phyloP scores from a whole-genome alignment of 2,888 invertebrate genomes.

The Euzophera pinguis region DNA sequence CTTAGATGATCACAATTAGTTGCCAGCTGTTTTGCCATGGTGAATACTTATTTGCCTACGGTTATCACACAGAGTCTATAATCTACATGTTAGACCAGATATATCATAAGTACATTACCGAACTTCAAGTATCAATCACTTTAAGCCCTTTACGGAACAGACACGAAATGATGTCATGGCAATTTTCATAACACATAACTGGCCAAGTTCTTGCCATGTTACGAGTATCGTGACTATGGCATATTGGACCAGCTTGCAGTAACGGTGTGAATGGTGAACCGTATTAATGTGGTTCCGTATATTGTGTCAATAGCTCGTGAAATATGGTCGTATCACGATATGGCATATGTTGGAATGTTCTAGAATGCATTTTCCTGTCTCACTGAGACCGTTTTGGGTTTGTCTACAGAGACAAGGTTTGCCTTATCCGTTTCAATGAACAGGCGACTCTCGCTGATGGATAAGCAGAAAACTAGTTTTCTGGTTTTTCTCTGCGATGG shows the following conservation, averaged over 20 bases:
- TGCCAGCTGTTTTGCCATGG: too few relatives aligned
- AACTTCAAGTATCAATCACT: not conserved
- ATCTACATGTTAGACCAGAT: too few relatives aligned
- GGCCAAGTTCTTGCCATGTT: not conserved
- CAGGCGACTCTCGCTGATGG: too few relatives aligned
- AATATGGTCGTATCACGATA: not conserved
- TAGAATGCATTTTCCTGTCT: not conserved
- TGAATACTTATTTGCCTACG: too few relatives aligned
- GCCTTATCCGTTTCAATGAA: too few relatives aligned
- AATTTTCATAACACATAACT: not conserved
- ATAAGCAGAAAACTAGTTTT: too few relatives aligned
- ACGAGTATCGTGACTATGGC: conserved; percentile 2
- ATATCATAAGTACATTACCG: too few relatives aligned
- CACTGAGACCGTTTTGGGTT: too few relatives aligned
- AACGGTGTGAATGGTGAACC: not conserved
- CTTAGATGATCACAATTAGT: too few relatives aligned
- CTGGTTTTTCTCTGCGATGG: too few relatives aligned
- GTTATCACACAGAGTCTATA: too few relatives aligned
- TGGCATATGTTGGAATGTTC: not conserved
- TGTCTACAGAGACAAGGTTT: too few relatives aligned
- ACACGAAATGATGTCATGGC: not conserved
- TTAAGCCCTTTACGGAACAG: not conserved
- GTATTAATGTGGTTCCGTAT: not conserved
- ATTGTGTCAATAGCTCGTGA: conserved; percentile 1
- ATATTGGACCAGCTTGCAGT: not conserved